A percentile compares a stretch with the other conserved stretches of the same genome.
These are phyloP conservation scores for Suillia variegata DNA, from an alignment of 2,888 invertebrate species.

Conservation along the genomic window DNA sequence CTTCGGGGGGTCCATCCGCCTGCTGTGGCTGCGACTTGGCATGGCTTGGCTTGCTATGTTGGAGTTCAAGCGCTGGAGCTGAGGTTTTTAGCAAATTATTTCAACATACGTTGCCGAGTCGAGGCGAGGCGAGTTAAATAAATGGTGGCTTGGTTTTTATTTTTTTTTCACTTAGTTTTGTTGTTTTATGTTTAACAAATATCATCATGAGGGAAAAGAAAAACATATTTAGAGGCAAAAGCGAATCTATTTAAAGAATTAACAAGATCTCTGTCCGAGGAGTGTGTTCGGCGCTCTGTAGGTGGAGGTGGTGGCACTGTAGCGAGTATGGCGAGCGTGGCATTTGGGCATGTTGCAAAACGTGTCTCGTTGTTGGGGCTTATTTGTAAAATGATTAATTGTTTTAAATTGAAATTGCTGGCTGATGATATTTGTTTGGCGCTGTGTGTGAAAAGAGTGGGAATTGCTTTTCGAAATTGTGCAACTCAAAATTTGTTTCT, in stretches of 20 bases:
- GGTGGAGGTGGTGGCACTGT: not conserved
- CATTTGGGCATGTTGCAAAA: not conserved
- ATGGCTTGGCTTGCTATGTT: no score
- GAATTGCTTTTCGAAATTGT: no score
- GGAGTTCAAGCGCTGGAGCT: not conserved
- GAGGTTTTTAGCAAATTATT: not conserved
- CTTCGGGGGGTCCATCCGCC: not conserved
- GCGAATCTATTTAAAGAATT: conserved; percentile 4
- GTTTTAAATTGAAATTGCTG: not conserved
- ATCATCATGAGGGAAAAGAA: not conserved
- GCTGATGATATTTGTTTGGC: not conserved
- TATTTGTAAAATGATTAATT: conserved; percentile 1
- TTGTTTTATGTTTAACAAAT: no score
- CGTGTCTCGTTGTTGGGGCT: not conserved
- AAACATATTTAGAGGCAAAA: conserved; percentile 2
- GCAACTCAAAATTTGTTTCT: no score
- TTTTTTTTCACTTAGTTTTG: no score
- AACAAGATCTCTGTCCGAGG: not conserved
- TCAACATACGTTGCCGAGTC: not conserved
- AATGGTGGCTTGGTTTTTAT: no score
- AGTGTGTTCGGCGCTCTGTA: not conserved
- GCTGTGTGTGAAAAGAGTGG: no score
- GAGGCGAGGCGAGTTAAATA: not conserved
- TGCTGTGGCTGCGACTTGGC: not conserved
- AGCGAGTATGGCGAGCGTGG: not conserved